These are phyloP conservation scores for Meghimatium bilineatum DNA, from an alignment of 2,888 invertebrate genomes.

Conservation along the genomic window DNA sequence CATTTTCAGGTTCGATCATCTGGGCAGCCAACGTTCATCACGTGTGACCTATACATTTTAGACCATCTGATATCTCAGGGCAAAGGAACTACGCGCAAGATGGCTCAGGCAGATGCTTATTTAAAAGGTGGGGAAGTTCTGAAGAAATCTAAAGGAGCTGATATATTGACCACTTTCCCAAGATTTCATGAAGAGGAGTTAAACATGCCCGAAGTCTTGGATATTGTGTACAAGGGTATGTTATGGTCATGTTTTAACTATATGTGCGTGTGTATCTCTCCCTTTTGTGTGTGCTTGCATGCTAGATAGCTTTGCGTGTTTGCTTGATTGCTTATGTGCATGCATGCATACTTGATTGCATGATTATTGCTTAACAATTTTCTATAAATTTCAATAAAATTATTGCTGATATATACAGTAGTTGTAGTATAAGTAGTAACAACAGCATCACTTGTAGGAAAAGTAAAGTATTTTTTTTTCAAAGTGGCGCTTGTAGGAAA, in stretches of 20 bases:
- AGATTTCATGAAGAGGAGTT: constrained; percentile 31
- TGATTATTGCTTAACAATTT: no score
- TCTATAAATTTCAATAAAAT: no score
- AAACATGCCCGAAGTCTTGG: constrained; percentile 21
- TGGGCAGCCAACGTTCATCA: constrained; percentile 9
- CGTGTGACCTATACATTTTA: constrained; percentile 41
- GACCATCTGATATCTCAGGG: constrained; percentile 36
- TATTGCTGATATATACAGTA: no score
- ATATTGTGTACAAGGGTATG: constrained; percentile 37
- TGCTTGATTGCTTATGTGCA: no score
- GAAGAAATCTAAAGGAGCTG: constrained; percentile 2
- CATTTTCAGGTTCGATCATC: constrained; percentile 6
- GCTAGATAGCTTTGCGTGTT: no score
- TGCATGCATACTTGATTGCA: no score
- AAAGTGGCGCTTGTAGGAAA: no score
- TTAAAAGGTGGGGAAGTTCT: constrained; percentile 26
- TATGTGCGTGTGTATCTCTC: no score
- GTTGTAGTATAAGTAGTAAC: no score
- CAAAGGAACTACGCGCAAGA: constrained; percentile 21
- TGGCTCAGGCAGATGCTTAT: constrained; percentile 36
- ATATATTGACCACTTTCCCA: constrained; percentile 20
- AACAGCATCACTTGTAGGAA: no score
- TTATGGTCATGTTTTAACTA: neutral
- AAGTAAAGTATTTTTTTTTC: no score
- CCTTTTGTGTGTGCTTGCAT: no score